A percentile compares a stretch with the other conserved stretches of the same genome.
Conservation (phyloP, 2,797 vertebrate species). For the Notoglanidium macrostoma region DNA sequence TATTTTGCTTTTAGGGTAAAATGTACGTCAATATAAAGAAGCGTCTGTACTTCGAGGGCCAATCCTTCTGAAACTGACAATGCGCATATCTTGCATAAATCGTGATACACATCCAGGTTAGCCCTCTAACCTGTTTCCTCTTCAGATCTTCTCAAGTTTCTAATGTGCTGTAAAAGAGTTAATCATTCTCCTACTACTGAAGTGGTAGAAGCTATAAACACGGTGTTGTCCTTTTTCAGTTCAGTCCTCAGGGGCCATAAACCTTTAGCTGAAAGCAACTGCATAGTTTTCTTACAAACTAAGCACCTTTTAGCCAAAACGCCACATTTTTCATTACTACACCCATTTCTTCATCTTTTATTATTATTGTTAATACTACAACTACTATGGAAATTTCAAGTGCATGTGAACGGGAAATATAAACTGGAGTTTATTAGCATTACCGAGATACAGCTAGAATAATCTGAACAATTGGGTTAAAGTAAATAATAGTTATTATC, state of each 20-base stretch:
- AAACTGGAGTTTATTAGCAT: not conserved
- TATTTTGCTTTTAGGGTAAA: not conserved
- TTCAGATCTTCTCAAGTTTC: constrained; percentile 16
- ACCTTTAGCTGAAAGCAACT: constrained; percentile 22
- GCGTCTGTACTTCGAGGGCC: not conserved
- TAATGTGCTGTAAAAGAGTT: constrained; percentile 52
- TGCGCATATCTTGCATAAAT: too few species aligned
- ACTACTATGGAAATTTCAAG: not conserved
- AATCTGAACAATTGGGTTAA: not conserved
- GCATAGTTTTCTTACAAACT: not conserved
- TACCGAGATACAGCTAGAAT: not conserved
- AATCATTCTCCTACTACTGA: constrained; percentile 67
- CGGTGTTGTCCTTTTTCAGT: constrained; percentile 21
- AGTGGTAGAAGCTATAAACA: constrained; percentile 56
- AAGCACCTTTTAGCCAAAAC: not conserved
- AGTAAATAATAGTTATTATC: too few species aligned
- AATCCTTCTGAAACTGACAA: not conserved
- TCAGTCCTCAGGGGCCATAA: constrained; percentile 57
- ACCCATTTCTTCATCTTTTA: too few species aligned
- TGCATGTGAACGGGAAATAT: not conserved
- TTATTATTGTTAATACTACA: not conserved
- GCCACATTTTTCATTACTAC: not conserved
- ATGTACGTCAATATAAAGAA: not conserved
- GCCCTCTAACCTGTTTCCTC: not conserved
- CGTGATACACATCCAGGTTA: not conserved